Conservation (phyloP, 2,888 invertebrate species). For the Tiliacea citrago region DNA sequence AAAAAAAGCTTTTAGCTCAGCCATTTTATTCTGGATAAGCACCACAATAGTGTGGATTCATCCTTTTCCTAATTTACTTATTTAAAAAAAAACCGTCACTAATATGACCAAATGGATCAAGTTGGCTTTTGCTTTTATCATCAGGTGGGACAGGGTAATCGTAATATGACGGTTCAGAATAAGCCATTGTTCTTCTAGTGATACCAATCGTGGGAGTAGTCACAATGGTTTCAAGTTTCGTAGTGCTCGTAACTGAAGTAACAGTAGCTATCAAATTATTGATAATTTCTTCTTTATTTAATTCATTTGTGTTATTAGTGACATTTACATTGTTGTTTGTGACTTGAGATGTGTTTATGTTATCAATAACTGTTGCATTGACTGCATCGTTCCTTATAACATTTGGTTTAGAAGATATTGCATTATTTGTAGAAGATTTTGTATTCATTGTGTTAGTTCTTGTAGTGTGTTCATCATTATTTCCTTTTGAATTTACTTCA, state of each 20-base stretch:
- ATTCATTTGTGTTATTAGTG: neutral
- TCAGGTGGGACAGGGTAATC: too few relatives aligned
- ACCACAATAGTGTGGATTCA: neutral
- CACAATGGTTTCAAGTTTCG: neutral
- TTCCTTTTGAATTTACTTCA: neutral
- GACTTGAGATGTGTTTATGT: neutral
- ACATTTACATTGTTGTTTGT: neutral
- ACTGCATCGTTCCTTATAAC: neutral
- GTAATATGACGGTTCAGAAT: neutral
- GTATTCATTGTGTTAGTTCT: neutral
- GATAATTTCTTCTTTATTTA: neutral
- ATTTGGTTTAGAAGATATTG: neutral
- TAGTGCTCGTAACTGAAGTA: neutral
- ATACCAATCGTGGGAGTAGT: neutral
- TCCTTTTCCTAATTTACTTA: neutral
- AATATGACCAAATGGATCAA: neutral
- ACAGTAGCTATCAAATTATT: neutral
- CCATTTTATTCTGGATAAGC: neutral
- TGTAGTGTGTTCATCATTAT: neutral
- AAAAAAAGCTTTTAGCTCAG: neutral
- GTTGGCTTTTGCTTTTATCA: neutral
- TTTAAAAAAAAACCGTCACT: neutral
- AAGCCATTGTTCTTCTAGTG: neutral
- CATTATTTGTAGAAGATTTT: neutral
- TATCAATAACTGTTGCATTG: neutral